Base-by-base conservation (phyloP, 1,140 invertebrate genomes). In the Drosophila triauraria region DNA sequence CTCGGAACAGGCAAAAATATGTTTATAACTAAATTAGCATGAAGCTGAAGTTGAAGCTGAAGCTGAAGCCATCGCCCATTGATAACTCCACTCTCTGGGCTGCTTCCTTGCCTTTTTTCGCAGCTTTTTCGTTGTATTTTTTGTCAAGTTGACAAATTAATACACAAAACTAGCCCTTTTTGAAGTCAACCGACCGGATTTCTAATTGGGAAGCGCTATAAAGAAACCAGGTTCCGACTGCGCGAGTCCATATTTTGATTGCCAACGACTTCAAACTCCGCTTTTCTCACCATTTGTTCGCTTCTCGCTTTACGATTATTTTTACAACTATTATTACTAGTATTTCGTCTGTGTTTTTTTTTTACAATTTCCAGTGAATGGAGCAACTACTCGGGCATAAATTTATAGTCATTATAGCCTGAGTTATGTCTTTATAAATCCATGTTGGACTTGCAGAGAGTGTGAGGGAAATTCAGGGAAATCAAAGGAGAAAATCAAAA, bases 341-440 rank as follows among this genome's bases (percentile, higher is more conserved):
- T 38, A 51, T 51, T 48, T 50, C 32, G 53, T 13, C 20, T 40
- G 13, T 63, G 30, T 32, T 32, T 32, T 67, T 77, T 82, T 25
- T 64, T 47, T 8, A 86, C 83, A 87, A 82, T 86, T 86, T 86
- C 82, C 82, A 83, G 53, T 51, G 82, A 86, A 85, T 56, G 53
- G 12, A 9, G 51, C 51, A 62, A 79, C 64, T 58, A 32, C 43
- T 20, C 23, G 48, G 60, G 59, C 54, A 59, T 59, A 43, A 72
- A 78, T 78, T 85, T 82, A 86, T 65, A 58, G 84, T 54, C 79
- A 71, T 87, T 87, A 67, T 63, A 61, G 30, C 46, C 56, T 59
- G 54, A 80, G 75, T 86, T 75, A 71, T 85, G 82, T 79, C 75
- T 85, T 78, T 51, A 85, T 75, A 77, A 60, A 57, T 54, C 59